phyloP scores from a whole-genome alignment of 2,888 invertebrate species.

The Sesamia inferens region DNA sequence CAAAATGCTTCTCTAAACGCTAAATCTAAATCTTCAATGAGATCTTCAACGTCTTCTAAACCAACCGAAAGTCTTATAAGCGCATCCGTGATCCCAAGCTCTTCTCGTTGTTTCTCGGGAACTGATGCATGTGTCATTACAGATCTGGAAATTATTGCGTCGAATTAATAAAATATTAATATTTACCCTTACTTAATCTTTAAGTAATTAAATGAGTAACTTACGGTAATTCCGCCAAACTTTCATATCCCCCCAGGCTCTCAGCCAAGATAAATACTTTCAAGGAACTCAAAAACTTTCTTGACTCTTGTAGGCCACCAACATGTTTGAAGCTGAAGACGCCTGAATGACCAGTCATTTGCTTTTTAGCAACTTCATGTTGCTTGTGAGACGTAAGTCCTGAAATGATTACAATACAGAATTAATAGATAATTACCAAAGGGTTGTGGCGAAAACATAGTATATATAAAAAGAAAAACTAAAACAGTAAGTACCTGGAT shows the following conservation, averaged over 20 bases:
- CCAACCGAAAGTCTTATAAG: slow-evolving; percentile 97
- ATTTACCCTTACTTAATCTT: not conserved
- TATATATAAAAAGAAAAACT: slow-evolving; percentile 19
- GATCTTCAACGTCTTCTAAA: slow-evolving; percentile 95
- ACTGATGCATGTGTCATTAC: slow-evolving; percentile 99
- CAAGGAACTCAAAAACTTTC: slow-evolving; percentile 93
- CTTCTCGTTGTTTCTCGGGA: slow-evolving; percentile 92
- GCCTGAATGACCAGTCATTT: slow-evolving; percentile 97
- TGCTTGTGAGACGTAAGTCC: slow-evolving; percentile 96
- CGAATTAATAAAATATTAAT: not conserved
- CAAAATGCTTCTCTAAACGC: slow-evolving; percentile 91
- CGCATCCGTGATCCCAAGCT: slow-evolving; percentile 95
- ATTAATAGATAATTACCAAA: not conserved
- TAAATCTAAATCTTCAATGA: slow-evolving; percentile 95
- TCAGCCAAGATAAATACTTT: slow-evolving; percentile 97
- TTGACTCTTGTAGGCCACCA: slow-evolving; percentile 93
- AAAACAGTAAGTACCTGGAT: slow-evolving; percentile 92
- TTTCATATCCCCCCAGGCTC: slow-evolving; percentile 98
- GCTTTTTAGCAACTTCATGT: slow-evolving; percentile 93
- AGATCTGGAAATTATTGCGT: slow-evolving; percentile 88
- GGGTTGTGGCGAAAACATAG: too few species aligned
- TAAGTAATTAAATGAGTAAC: slow-evolving; percentile 72
- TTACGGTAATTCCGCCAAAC: slow-evolving; percentile 98
- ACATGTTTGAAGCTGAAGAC: slow-evolving; percentile 97
- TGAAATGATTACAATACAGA: slow-evolving; percentile 68